Conservation (phyloP, 2,113 vertebrate genomes). For the Ciconia maguari region DNA sequence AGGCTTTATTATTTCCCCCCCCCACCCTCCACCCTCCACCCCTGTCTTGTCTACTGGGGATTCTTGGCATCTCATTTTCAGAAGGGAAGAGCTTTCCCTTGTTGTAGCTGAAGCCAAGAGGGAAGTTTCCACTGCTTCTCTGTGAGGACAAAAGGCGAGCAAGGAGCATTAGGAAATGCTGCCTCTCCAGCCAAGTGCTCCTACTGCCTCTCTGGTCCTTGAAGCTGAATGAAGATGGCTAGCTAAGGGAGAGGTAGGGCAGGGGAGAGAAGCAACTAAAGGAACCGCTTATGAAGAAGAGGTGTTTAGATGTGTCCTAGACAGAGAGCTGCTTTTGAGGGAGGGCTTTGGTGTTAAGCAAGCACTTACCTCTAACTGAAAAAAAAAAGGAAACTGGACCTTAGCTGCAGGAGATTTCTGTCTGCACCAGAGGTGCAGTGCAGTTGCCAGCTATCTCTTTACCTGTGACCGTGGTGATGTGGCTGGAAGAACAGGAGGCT, state of each 20-base stretch:
- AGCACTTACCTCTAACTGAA: neutral
- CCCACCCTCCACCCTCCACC: too few species aligned
- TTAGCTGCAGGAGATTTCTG: neutral
- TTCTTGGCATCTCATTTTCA: neutral
- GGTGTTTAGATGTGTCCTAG: neutral
- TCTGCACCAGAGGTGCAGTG: neutral
- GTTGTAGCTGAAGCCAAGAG: neutral
- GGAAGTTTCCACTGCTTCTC: neutral
- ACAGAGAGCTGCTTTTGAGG: neutral
- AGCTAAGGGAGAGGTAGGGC: neutral
- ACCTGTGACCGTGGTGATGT: constrained; percentile 86
- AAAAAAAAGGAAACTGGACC: neutral
- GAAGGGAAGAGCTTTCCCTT: neutral
- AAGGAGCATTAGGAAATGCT: neutral
- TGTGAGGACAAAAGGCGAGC: neutral
- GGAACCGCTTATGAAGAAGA: neutral
- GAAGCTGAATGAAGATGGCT: neutral
- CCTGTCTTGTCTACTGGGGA: neutral
- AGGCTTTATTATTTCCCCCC: neutral
- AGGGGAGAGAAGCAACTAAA: neutral
- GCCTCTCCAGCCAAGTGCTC: neutral
- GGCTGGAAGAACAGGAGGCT: constrained; percentile 80
- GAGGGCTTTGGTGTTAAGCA: neutral
- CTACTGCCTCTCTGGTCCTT: neutral
- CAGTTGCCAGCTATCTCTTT: constrained; percentile 37